phyloP scores from a whole-genome alignment of 2,888 invertebrate species.

The Gasteruption jaculator region DNA sequence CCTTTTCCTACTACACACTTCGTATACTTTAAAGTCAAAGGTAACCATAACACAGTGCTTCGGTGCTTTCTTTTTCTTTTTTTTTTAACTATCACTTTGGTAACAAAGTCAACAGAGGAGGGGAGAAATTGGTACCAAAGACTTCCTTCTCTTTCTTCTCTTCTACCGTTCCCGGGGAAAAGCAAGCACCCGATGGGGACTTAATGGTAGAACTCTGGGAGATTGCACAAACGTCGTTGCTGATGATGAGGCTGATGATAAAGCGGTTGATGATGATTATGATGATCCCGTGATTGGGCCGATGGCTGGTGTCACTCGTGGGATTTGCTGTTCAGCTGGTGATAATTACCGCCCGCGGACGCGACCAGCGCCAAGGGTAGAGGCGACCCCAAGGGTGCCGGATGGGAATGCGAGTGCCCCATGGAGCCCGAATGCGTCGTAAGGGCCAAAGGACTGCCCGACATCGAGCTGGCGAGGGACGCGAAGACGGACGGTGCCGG shows the following conservation, averaged over 20 bases:
- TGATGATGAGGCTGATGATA: conserved; percentile 25
- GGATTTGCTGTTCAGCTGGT: conserved; percentile 38
- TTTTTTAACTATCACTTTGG: no score
- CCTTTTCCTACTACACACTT: no score
- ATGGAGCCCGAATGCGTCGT: conserved; percentile 51
- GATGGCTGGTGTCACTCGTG: conserved; percentile 48
- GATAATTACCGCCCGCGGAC: conserved; percentile 42
- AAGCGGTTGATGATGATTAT: conserved; percentile 31
- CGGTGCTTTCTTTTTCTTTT: no score
- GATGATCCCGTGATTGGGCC: conserved; percentile 41
- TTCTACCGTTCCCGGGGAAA: no score
- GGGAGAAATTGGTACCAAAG: no score
- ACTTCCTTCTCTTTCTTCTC: no score
- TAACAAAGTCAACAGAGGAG: no score
- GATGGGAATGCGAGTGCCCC: conserved; percentile 41
- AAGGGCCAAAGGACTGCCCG: conserved; percentile 57
- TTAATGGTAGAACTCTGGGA: conserved; percentile 47
- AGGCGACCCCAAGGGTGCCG: conserved; percentile 43
- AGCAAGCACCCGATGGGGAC: no score
- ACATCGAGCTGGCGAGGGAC: conserved; percentile 56
- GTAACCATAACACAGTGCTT: no score
- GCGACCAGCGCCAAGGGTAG: conserved; percentile 45
- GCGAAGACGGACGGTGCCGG: conserved; percentile 59
- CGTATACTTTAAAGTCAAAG: no score
- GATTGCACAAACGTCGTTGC: conserved; percentile 46